Evolutionary conservation across 1,140 invertebrate species (phyloP), one percentile per base, ranked within the genome.

Genomic region (Platorchestia sp.): DNA sequence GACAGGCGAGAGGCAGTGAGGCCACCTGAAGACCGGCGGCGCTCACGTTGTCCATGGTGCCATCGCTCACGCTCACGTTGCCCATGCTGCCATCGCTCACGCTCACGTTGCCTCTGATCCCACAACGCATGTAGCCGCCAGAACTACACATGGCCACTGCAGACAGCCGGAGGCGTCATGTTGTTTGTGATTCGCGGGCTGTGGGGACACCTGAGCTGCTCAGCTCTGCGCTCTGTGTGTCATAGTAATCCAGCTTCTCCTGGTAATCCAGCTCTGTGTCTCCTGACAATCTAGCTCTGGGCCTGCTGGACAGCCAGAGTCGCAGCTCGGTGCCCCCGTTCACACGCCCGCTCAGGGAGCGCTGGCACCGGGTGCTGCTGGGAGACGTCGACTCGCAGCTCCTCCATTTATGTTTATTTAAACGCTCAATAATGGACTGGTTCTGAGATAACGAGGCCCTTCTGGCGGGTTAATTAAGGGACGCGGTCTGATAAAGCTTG

Each of bases 401-500:
- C 42, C 91, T 93, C 91, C 43, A 45, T 93, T 93, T 45, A 47
- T n/a, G 91, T 45, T 93, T 93, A 93, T 93, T 93, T 45, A 93
- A 93, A 47, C 91, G 91, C 91, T 47, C 40, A 41, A 93, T 93
- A 93, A 93, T 45, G 44, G 91, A 45, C 91, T 16, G 45, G 43
- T 93, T 45, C 6, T 45, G 91, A 6, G 91, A 93, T 93, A 93
- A 93, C 41, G 45, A 44, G 43, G 19, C 91, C 41, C 43, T 93
- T 44, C 91, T 42, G 47, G 91, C 91, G 91, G 45, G 91, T 93
- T 93, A 93, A 93, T 93, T 93, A 93, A 45, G 43, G 22, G 91
- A 93, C 91, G 91, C 5, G 45, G 41, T 93, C 91, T 93, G 91
- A 93, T 93, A 93, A 93, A 93, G 91, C 43, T 47, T 93, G 91